phyloP scores from a whole-genome alignment of 2,888 invertebrate species.

The Leucozona laternaria region DNA sequence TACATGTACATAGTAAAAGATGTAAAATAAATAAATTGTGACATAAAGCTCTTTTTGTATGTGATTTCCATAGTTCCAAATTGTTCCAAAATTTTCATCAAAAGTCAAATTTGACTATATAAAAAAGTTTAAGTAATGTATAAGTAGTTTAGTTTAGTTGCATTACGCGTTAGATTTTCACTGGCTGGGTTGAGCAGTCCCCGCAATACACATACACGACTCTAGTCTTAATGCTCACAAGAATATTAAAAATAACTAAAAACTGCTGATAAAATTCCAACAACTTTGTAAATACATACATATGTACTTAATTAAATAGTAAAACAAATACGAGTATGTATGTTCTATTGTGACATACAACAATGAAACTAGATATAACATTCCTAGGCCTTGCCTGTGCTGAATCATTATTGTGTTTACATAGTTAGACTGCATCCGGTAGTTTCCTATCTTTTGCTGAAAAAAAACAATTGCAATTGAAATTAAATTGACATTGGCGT shows the following conservation, averaged over 20 bases:
- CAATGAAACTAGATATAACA: not conserved
- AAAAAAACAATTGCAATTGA: conserved; percentile 48
- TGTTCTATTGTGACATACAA: not conserved
- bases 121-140: too few relatives aligned
- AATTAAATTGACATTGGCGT: conserved; percentile 52
- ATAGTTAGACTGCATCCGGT: not conserved
- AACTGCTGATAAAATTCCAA: not conserved
- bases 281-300: not conserved
- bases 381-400: not conserved
- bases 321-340: not conserved
- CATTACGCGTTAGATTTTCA: too few relatives aligned
- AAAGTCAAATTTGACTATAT: too few relatives aligned
- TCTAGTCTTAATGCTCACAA: too few relatives aligned
- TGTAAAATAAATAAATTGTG: too few relatives aligned
- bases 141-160: too few relatives aligned
- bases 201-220: too few relatives aligned
- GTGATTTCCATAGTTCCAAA: too few relatives aligned
- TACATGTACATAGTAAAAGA: too few relatives aligned
- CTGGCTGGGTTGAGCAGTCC: too few relatives aligned
- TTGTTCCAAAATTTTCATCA: too few relatives aligned
- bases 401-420: not conserved
- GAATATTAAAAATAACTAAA: not conserved
- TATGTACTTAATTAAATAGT: not conserved
- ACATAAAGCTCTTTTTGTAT: too few relatives aligned
- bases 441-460: conserved; percentile 7